Evolutionary conservation across 2,888 invertebrate species (phyloP).

Genomic region (Brassicogethes aeneus): DNA sequence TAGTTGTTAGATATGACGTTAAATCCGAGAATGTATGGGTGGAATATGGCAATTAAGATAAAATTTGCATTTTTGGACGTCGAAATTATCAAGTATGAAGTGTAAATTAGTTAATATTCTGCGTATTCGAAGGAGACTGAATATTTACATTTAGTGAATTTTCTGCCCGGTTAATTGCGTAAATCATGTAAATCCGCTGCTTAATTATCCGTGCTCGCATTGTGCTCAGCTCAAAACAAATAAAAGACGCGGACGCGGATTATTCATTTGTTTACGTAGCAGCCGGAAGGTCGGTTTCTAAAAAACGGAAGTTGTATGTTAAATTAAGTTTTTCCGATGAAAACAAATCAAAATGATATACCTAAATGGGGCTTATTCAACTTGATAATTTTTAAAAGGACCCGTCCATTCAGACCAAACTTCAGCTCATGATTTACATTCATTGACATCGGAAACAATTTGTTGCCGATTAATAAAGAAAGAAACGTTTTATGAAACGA

Average conservation of each 20-base stretch:
- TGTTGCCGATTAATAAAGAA: too few relatives aligned
- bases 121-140: too few relatives aligned
- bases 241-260: conserved; percentile 16
- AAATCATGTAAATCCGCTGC: conserved; percentile 39
- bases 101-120: too few relatives aligned
- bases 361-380: background rate
- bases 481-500: too few relatives aligned
- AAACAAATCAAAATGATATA: conserved; percentile 9
- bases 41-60: too few relatives aligned
- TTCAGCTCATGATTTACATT: too few relatives aligned
- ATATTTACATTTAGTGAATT: conserved; percentile 22
- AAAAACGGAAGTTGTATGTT: conserved; percentile 19
- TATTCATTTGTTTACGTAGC: conserved; percentile 9
- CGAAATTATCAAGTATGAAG: too few relatives aligned
- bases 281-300: conserved; percentile 14
- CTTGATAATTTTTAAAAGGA: background rate
- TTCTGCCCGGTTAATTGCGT: conserved; percentile 36
- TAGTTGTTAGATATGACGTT: too few relatives aligned
- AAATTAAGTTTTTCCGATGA: conserved; percentile 23
- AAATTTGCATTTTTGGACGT: too few relatives aligned
- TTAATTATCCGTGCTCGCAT: conserved; percentile 32
- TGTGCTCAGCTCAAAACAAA: conserved; percentile 26
- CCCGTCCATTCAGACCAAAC: too few relatives aligned
- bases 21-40: too few relatives aligned
- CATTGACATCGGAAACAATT: too few relatives aligned